Evolutionary conservation across 2,113 vertebrate species (phyloP).

Genomic region (Takifugu bimaculatus): DNA sequence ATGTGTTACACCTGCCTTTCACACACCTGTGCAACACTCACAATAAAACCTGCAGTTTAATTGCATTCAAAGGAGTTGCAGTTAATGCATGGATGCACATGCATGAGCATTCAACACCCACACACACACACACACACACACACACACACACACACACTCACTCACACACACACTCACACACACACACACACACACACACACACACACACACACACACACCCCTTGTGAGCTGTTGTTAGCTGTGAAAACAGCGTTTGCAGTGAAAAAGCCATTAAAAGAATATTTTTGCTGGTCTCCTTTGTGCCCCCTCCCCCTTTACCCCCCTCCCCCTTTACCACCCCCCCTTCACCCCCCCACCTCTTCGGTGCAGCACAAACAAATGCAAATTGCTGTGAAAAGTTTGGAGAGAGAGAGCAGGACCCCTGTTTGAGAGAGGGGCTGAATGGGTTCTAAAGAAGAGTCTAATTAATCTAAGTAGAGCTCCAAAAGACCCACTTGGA

Average conservation of each 20-base stretch:
- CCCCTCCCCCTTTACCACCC: no score
- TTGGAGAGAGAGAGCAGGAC: constrained; percentile 78
- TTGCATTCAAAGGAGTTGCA: constrained; percentile 12
- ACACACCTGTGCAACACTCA: background rate
- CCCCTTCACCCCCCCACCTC: constrained; percentile 20
- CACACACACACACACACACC: constrained; percentile 19
- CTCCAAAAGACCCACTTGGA: constrained; percentile 85
- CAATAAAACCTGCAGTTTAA: background rate
- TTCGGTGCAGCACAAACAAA: constrained; percentile 82
- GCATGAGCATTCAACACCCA: constrained; percentile 19
- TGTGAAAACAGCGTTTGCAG: constrained; percentile 61
- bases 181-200: no score
- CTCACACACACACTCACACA: no score
- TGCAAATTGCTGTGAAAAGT: constrained; percentile 90
- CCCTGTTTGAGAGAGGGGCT: constrained; percentile 76
- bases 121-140: no score
- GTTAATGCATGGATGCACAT: constrained; percentile 41
- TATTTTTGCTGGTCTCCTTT: constrained; percentile 74
- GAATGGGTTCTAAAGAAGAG: constrained; percentile 87
- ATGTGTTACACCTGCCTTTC: background rate
- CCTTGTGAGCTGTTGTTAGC: constrained; percentile 53
- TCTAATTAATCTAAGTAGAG: constrained; percentile 91
- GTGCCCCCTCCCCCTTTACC: constrained; percentile 31
- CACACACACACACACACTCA: no score
- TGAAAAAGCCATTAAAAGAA: constrained; percentile 75